These are phyloP conservation scores for Campaea margaritaria DNA, from an alignment of 2,888 invertebrate species.

Conservation along the genomic window DNA sequence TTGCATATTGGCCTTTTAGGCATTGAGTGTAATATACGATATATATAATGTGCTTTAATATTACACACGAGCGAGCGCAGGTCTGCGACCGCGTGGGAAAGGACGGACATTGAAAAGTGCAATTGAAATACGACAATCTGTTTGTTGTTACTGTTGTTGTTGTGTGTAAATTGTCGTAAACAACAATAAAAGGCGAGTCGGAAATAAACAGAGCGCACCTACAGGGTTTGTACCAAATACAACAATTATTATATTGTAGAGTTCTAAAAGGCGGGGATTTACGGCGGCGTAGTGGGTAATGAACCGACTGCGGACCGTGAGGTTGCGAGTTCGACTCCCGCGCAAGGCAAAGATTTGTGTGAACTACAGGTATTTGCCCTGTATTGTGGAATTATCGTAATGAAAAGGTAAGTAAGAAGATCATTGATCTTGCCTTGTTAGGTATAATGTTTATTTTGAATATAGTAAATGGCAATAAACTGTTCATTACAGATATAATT, in stretches of 20 bases:
- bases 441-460: too few relatives aligned
- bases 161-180: conserved; percentile 5
- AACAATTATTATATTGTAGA: neutral
- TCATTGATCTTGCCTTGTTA: too few relatives aligned
- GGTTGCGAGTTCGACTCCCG: too few relatives aligned
- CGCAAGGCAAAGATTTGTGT: too few relatives aligned
- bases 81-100: conserved; percentile 77
- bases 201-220: conserved; percentile 8
- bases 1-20: conserved; percentile 72
- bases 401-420: too few relatives aligned
- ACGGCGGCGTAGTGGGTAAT: too few relatives aligned
- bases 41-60: conserved; percentile 50
- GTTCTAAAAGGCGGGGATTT: neutral
- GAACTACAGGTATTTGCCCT: too few relatives aligned
- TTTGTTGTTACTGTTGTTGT: conserved; percentile 2
- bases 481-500: too few relatives aligned
- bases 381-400: too few relatives aligned
- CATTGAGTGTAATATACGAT: conserved; percentile 46
- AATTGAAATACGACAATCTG: conserved; percentile 9
- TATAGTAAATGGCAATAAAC: too few relatives aligned
- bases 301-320: too few relatives aligned
- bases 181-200: conserved; percentile 2
- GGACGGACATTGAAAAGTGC: conserved; percentile 51
- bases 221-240: conserved; percentile 2
- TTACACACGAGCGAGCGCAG: conserved; percentile 57